Base-by-base conservation (phyloP, 1,140 invertebrate species). In the Bradysia coprophila region DNA sequence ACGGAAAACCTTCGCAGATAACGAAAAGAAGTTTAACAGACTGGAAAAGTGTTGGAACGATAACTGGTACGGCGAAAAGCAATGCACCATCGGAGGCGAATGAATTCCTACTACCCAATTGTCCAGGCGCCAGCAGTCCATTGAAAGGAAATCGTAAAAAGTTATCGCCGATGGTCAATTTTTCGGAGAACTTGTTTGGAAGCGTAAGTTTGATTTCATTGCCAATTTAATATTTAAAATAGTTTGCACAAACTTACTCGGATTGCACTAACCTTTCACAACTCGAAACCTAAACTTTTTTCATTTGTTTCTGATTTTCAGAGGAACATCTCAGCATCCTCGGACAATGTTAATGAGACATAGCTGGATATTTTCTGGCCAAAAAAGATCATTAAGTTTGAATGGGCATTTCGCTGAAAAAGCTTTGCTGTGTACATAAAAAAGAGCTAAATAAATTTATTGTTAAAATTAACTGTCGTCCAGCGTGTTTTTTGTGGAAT, bases 331-430 rank as follows among this genome's bases (percentile, higher is more conserved):
- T 42, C 41, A 15, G 24, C 41, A n/a, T 42, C 41, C 19, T 42
- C 41, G 28, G 41, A 42, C 23, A 24, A 42, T n/a, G 24, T 23
- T 32, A 42, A 42, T 32, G 41, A 42, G 31, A 42, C 31, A n/a
- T 42, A 42, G 24, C n/a, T n/a, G n/a, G n/a, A n/a, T n/a, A n/a
- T n/a, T n/a, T n/a, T n/a, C n/a, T n/a, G n/a, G n/a, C n/a, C n/a
- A n/a, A n/a, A n/a, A n/a, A n/a, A n/a, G n/a, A n/a, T n/a, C n/a
- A n/a, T n/a, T n/a, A n/a, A n/a, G n/a, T n/a, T n/a, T n/a, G n/a
- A n/a, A n/a, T n/a, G n/a, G n/a, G n/a, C n/a, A n/a, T n/a, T n/a
- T n/a, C n/a, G n/a, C n/a, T n/a, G n/a, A n/a, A n/a, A n/a, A n/a
- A n/a, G n/a, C n/a, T n/a, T n/a, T n/a, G n/a, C n/a, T n/a, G n/a